Base-by-base conservation (phyloP, 2,113 vertebrate species). In the Percina caprodes region DNA sequence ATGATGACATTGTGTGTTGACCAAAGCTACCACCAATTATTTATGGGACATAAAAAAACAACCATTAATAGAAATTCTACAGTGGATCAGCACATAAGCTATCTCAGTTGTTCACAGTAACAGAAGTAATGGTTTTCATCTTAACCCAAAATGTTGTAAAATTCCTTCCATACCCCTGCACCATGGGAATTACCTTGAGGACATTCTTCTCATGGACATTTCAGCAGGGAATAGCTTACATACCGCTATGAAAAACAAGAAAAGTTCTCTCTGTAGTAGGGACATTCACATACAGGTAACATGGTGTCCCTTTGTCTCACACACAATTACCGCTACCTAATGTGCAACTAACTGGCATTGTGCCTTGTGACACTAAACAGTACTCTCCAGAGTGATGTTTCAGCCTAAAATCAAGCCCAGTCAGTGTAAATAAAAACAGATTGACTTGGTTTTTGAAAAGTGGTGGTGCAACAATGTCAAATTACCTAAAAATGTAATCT, bases 141-240 rank as follows among this genome's bases (percentile, higher is more conserved):
- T 63, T 19, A 16, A 49, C 35, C 26, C 18, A 60, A 51, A 48
- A 19, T 6, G 42, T 26, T 9, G 30, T 19, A 18, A 48, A 23
- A 39, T 10, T 24, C 18, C 61, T 67, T 42, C 7, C 62, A 77
- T 49, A 39, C 69, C 45, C 61, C 33, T 24, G 19, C 45, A 58
- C 45, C 18, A 12, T 79, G 70, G 80, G 74, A 82, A 49, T 82
- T 45, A 78, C 74, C 65, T 69, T 75, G 59, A 79, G 54, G n/a
- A 54, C 19, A 67, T 60, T 70, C 52, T 26, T 39, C 21, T 75
- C 56, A 52, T 23, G 52, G 24, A 73, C 45, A 52, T 75, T 59
- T 52, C 24, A 55, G 33, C 46, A 70, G 26, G 13, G 71, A 72
- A 46, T 80, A 52, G 55, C 21, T 68, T 2, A 51, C 59, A 75